These are phyloP conservation scores for Agrotis ipsilon DNA, from an alignment of 2,888 invertebrate genomes.

Conservation along the genomic window DNA sequence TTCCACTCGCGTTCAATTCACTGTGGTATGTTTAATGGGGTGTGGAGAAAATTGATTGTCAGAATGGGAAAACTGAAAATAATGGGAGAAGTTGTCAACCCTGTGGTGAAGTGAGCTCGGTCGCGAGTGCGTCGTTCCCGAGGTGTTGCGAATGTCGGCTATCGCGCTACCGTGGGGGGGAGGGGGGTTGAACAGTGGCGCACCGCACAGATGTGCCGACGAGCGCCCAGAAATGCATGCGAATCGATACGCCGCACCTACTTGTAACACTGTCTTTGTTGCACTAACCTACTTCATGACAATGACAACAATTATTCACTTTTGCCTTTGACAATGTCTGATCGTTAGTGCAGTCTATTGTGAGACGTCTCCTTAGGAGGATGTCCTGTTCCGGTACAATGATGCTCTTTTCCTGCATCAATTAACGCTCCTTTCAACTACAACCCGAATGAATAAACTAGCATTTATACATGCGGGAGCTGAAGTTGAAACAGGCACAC, in stretches of 20 bases:
- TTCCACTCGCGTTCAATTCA: not conserved
- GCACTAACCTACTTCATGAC: constrained; percentile 84
- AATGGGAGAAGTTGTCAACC: constrained; percentile 70
- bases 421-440: constrained; percentile 12
- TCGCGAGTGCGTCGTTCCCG: constrained; percentile 85
- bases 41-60: constrained; percentile 4
- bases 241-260: constrained; percentile 87
- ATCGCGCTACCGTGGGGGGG: constrained; percentile 79
- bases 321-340: constrained; percentile 51
- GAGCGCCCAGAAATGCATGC: constrained; percentile 80
- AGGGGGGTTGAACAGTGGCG: constrained; percentile 78
- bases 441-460: constrained; percentile 1
- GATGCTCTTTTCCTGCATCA: constrained; percentile 8
- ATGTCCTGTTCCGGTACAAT: constrained; percentile 12
- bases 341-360: constrained; percentile 30
- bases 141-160: constrained; percentile 89
- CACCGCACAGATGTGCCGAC: constrained; percentile 85
- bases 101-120: constrained; percentile 83
- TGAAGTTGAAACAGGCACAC: constrained; percentile 16
- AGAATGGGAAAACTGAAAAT: constrained; percentile 20
- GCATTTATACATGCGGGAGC: not conserved
- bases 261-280: constrained; percentile 87
- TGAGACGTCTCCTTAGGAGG: constrained; percentile 18
- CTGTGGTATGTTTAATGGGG: not conserved
- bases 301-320: constrained; percentile 54